Base-by-base conservation (phyloP, 2,888 invertebrate species). In the Cerastis rubricosa region DNA sequence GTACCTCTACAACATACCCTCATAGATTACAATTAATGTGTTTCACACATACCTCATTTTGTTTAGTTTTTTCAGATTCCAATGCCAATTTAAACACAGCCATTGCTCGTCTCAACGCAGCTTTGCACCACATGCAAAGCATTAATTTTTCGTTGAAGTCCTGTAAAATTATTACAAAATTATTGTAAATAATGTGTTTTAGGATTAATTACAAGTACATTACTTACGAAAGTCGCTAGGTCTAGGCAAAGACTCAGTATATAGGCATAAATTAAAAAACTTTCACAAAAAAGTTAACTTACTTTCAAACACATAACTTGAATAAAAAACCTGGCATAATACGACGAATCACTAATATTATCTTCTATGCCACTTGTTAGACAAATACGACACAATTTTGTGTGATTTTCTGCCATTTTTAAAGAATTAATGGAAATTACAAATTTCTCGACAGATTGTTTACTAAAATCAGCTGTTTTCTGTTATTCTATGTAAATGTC, bases 61-160 rank as follows among this genome's bases (percentile, higher is more conserved):
- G 19, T 19, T 66, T 22, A 3, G 5, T 14, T 47, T 78, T 72
- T 54, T 78, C 67, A 0, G 84, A 65, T 59, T 80, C 45, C 43
- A 69, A 11, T 11, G 88, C 85, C 9, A 88, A 4, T 47, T 66
- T 75, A 2, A 69, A 70, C 0, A 87, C 17, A 8, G 64, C 40
- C 5, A 59, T 43, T 11, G 80, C 65, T 40, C 40, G 75, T 66
- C 54, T 78, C 11, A 88, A 43, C 9, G 74, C 43, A 17, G 73
- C 51, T 54, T 45, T 85, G 11, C 87, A 87, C 88, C 87, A 87
- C 19, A 78, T 66, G n/a, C 87, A 87, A 0, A 87, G 78, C 35
- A 78, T 45, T 8, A 87, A 63, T 0, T 45, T 66, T n/a, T 54
- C 67, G 29, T 61, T 69, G 0, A 59, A 66, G 1, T 76, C 29